phyloP scores from a whole-genome alignment of 1,140 invertebrate genomes.

The Yoshiicerus persimilis region DNA sequence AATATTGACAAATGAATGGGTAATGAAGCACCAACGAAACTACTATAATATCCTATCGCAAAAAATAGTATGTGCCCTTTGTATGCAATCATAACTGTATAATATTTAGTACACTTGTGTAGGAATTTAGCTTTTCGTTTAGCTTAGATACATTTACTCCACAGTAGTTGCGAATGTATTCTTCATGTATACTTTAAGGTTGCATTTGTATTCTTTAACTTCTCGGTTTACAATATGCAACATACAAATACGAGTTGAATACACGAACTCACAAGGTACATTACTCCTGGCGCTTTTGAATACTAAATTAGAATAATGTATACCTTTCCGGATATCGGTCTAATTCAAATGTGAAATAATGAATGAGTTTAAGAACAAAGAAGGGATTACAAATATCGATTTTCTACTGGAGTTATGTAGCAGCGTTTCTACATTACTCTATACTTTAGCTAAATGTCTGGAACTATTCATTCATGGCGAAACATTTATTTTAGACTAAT shows the following conservation, averaged over 20 bases:
- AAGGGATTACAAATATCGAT: neutral
- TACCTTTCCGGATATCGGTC: neutral
- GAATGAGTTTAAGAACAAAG: neutral
- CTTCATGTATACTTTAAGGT: too few species aligned
- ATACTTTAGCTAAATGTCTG: neutral
- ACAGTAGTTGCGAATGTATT: too few species aligned
- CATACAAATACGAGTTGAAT: too few species aligned
- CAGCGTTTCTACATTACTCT: neutral
- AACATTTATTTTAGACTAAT: neutral
- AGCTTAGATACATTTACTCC: too few species aligned
- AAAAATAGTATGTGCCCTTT: neutral
- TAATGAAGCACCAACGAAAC: neutral
- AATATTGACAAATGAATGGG: slow-evolving; percentile 9
- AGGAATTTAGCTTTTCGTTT: too few species aligned
- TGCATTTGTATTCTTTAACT: too few species aligned
- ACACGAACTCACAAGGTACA: too few species aligned
- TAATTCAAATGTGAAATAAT: neutral
- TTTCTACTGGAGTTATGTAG: neutral
- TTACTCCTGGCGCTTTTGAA: too few species aligned
- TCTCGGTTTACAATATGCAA: too few species aligned
- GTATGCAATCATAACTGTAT: neutral
- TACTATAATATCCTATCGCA: neutral
- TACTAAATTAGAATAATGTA: neutral
- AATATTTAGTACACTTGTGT: neutral
- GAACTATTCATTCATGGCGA: neutral